Conservation (phyloP, 1,140 invertebrate species). For the Rhyacophila brunnea region DNA sequence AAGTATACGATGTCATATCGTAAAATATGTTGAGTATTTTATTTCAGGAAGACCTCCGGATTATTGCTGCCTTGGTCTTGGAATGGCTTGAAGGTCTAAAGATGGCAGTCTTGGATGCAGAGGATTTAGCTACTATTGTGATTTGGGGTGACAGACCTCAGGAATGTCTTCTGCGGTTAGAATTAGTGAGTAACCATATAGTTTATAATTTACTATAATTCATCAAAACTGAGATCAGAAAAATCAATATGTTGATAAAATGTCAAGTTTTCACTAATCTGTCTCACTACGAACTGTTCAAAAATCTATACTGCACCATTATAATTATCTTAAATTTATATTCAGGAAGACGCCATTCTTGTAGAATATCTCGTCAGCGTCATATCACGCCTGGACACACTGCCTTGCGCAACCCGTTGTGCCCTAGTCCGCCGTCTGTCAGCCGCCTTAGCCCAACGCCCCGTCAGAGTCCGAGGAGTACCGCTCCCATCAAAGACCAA, state of each 20-base stretch:
- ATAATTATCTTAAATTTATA: too few relatives aligned
- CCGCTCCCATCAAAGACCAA: constrained; percentile 50
- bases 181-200: constrained; percentile 51
- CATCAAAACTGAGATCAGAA: too few relatives aligned
- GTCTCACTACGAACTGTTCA: too few relatives aligned
- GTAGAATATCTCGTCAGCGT: constrained; percentile 75
- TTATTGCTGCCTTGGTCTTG: constrained; percentile 63
- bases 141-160: constrained; percentile 57
- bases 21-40: too few relatives aligned
- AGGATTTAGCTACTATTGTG: constrained; percentile 69
- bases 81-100: constrained; percentile 72
- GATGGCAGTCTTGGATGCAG: constrained; percentile 63
- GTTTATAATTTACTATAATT: not conserved
- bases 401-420: constrained; percentile 56
- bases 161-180: constrained; percentile 62
- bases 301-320: too few relatives aligned
- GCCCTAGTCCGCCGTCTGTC: constrained; percentile 62
- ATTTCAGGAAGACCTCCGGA: constrained; percentile 56
- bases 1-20: too few relatives aligned
- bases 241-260: too few relatives aligned
- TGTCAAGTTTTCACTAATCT: too few relatives aligned
- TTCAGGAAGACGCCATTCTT: constrained; percentile 63
- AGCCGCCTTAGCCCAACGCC: constrained; percentile 66
- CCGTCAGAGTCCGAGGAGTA: constrained; percentile 54
- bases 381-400: constrained; percentile 63